A percentile compares a stretch with the other conserved stretches of the same genome.
phyloP scores from a whole-genome alignment of 2,888 invertebrate genomes.

The Drosophila neotestacea region DNA sequence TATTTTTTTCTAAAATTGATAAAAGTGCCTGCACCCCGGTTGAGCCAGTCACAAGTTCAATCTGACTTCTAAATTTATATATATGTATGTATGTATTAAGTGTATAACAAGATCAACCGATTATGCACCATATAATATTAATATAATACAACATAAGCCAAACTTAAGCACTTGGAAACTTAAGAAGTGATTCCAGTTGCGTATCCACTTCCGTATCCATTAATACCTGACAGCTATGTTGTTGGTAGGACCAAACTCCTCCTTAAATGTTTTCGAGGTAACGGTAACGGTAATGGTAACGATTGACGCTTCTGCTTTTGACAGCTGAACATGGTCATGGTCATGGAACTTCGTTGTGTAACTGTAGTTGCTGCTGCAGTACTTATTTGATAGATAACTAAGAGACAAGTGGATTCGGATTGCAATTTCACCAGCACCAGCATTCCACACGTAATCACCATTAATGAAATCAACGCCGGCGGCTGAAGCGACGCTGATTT shows the following conservation, averaged over 20 bases:
- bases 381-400: slow-evolving; percentile 6
- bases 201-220: not conserved
- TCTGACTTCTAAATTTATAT: not conserved
- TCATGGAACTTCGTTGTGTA: not conserved
- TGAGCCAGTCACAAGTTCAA: not conserved
- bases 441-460: slow-evolving; percentile 73
- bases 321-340: not conserved
- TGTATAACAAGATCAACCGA: too few relatives aligned
- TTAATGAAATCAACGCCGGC: slow-evolving; percentile 70
- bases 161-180: not conserved
- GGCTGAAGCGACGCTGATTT: slow-evolving; percentile 80
- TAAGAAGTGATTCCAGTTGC: not conserved
- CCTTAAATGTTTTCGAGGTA: slow-evolving; percentile 9
- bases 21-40: not conserved
- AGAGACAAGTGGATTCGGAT: not conserved
- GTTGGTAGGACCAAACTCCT: slow-evolving; percentile 13
- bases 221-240: slow-evolving; percentile 56
- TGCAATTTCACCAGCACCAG: slow-evolving; percentile 62
- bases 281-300: not conserved
- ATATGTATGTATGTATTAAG: not conserved
- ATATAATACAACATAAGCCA: not conserved
- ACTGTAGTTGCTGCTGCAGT: slow-evolving; percentile 11
- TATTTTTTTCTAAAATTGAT: not conserved
- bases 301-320: not conserved
- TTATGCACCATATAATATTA: too few relatives aligned